These are phyloP conservation scores for Palythoa grandiflora DNA, from an alignment of 92 coral and sea anemone genomes.

Conservation along the genomic window DNA sequence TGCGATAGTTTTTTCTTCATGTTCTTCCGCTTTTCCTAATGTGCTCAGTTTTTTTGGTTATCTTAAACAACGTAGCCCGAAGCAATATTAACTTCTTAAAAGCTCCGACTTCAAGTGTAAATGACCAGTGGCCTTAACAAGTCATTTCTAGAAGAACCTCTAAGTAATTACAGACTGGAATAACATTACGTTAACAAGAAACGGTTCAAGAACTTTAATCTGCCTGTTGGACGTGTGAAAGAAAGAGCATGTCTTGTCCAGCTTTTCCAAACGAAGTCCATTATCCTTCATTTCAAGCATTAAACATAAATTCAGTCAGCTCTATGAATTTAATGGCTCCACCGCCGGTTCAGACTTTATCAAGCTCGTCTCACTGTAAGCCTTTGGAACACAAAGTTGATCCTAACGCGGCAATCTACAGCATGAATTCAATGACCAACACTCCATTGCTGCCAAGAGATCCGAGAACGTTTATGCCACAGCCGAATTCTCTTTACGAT, in stretches of 20 bases:
- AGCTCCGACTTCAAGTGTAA: background rate
- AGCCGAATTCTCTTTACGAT: constrained; percentile 57
- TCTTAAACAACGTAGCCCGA: constrained; percentile 33
- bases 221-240: background rate
- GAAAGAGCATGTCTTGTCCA: constrained; percentile 65
- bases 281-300: constrained; percentile 76
- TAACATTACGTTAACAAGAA: background rate
- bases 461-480: constrained; percentile 28
- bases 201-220: background rate
- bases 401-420: constrained; percentile 60
- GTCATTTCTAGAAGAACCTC: background rate
- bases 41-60: constrained; percentile 28
- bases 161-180: background rate
- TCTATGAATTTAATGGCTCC: constrained; percentile 73
- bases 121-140: background rate
- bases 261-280: constrained; percentile 68
- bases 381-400: constrained; percentile 81
- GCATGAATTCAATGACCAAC: constrained; percentile 62
- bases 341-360: constrained; percentile 69
- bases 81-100: constrained; percentile 27
- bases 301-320: constrained; percentile 66
- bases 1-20: constrained; percentile 57
- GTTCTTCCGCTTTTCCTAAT: constrained; percentile 60
- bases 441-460: constrained; percentile 50
- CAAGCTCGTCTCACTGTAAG: constrained; percentile 78